Conservation (phyloP, 2,113 vertebrate species). For the Malaclemys terrapin region DNA sequence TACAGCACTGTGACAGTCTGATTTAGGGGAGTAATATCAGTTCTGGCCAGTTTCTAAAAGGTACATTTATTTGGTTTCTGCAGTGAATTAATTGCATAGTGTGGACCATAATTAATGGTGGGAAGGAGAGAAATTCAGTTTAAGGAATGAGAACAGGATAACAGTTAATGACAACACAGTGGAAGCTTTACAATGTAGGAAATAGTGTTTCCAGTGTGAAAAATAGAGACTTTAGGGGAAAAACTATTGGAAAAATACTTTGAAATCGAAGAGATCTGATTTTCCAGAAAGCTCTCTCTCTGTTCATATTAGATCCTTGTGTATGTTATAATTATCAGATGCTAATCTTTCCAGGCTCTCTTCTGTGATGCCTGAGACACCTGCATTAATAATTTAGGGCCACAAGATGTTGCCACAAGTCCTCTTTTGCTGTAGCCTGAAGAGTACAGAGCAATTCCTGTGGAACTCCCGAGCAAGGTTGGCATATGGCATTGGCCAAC, state of each 20-base stretch:
- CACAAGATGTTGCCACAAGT: background rate
- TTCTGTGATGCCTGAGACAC: background rate
- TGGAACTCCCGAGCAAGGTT: background rate
- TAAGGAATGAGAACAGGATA: background rate
- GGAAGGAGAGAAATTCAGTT: background rate
- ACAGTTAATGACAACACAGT: background rate
- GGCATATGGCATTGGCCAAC: background rate
- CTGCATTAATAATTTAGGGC: background rate
- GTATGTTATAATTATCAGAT: background rate
- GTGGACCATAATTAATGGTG: background rate
- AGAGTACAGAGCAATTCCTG: background rate
- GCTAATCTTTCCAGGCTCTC: fast-evolving
- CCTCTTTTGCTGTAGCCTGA: background rate
- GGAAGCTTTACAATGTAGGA: fast-evolving
- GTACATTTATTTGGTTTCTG: background rate
- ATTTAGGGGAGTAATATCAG: background rate
- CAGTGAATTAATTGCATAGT: fast-evolving
- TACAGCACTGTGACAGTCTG: fast-evolving
- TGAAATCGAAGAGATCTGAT: background rate
- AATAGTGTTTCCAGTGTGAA: background rate
- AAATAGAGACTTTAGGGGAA: fast-evolving
- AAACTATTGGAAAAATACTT: background rate
- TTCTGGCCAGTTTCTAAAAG: background rate
- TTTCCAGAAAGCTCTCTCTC: background rate
- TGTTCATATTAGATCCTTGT: background rate